Base-by-base conservation (phyloP, 2,113 vertebrate species). In the Spilogale gracilis region DNA sequence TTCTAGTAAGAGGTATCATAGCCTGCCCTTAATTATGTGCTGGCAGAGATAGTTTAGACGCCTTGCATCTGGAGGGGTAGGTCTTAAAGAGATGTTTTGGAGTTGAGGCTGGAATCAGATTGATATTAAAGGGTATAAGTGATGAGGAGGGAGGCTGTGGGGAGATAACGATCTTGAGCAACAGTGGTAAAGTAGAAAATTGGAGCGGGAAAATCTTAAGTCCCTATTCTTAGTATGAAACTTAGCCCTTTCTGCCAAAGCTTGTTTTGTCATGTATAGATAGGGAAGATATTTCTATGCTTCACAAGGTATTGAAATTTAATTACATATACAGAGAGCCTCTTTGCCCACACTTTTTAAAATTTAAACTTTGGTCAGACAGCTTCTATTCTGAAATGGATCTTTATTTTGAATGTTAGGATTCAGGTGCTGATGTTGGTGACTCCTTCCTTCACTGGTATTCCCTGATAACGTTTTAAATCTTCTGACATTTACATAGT, bases 401-500 rank as follows among this genome's bases (percentile, higher is more conserved):
- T 83, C 38, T 96, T 91, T 79, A 76, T 95, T 96, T 97, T 92
- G 43, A 82, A 67, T 81, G 16, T 80, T 96, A 91, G 87, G 13
- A 73, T 92, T 89, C 21, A 79, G 73, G 60, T 94, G 84, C 43
- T 76, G 43, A 65, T 67, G 12, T 80, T 80, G 65, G 32, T 87
- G 71, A 74, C 9, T 82, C 67, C 89, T 78, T 91, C 88, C 21
- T 81, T 96, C 82, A 52, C 9, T 91, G 18, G 14, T 87, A 90
- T 90, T 96, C 89, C 45, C 17, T 96, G 60, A 90, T 89, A 84
- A 92, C 9, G 21, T 92, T 95, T 97, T 92, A 93, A 86, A 71
- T 83, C 73, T 95, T 95, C 27, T 90, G 73, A 89, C 56, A 52
- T 74, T 96, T 97, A 79, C 21, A 23, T 27, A 74, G n/a, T 89